These are phyloP conservation scores for Anarhynchus alexandrinus DNA, from an alignment of 2,113 vertebrate genomes.

Conservation along the genomic window DNA sequence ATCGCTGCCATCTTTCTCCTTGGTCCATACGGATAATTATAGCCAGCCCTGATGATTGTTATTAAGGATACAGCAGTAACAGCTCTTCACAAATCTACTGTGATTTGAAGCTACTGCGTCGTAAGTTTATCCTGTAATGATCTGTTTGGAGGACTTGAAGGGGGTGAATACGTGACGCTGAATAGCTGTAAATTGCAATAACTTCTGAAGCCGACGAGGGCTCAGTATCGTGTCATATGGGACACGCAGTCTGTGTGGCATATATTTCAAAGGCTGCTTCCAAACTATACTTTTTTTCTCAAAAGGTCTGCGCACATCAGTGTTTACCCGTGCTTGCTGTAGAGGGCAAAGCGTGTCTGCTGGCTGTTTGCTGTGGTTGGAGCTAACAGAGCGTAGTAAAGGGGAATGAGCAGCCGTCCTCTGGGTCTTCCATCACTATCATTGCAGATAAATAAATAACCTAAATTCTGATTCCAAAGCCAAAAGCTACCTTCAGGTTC, in stretches of 20 bases:
- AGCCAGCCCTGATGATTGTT: not conserved
- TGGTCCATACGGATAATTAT: conserved; percentile 16
- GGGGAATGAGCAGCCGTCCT: conserved; percentile 33
- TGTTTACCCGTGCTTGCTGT: not conserved
- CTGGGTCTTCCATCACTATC: conserved; percentile 35
- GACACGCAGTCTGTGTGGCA: not conserved
- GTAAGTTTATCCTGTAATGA: not conserved
- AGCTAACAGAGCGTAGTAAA: conserved; percentile 1
- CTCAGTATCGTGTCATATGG: not conserved
- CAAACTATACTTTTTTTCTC: not conserved
- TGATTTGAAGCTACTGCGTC: not conserved
- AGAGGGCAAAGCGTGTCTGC: conserved; percentile 1
- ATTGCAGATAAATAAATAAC: conserved; percentile 49
- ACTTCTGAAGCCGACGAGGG: not conserved
- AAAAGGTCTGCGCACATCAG: not conserved
- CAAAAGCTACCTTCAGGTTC: conserved; percentile 50
- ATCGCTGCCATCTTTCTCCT: conserved; percentile 28
- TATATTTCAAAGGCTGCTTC: not conserved
- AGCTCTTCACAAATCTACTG: not conserved
- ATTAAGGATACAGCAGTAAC: not conserved
- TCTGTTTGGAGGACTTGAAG: not conserved
- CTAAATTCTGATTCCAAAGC: not conserved
- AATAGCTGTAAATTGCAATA: not conserved
- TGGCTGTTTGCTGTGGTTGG: not conserved
- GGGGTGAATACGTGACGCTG: not conserved